These are phyloP conservation scores for Chaenodraco wilsoni DNA, from an alignment of 2,797 vertebrate genomes.

Conservation along the genomic window DNA sequence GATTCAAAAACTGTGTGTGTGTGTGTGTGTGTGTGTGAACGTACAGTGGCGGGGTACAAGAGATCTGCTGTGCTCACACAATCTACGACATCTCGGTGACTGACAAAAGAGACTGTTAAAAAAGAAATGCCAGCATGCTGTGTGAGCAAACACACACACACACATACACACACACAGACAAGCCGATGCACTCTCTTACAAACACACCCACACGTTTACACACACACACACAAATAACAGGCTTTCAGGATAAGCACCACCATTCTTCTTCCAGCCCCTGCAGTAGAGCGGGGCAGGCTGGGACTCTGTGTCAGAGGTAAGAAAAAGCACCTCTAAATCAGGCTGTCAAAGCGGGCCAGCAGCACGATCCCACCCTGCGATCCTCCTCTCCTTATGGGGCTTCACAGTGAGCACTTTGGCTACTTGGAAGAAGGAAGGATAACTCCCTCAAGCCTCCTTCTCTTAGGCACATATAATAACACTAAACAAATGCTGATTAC, in stretches of 20 bases:
- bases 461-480: conserved; percentile 69
- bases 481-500: conserved; percentile 81
- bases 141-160: conserved; percentile 63
- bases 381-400: conserved; percentile 48
- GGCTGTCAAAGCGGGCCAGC: conserved; percentile 61
- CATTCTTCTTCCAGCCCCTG: conserved; percentile 65
- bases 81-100: conserved; percentile 74
- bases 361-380: conserved; percentile 54
- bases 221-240: conserved; percentile 70
- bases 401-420: conserved; percentile 52
- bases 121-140: conserved; percentile 72
- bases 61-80: conserved; percentile 74
- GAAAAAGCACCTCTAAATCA: conserved; percentile 75
- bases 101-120: conserved; percentile 74
- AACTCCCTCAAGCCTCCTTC: conserved; percentile 54
- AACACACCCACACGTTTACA: conserved; percentile 19
- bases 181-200: conserved; percentile 10
- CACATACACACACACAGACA: conserved; percentile 55
- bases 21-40: conserved; percentile 36
- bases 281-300: conserved; percentile 60
- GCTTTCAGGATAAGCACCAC: conserved; percentile 74
- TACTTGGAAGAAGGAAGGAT: conserved; percentile 48
- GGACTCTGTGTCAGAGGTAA: conserved; percentile 70
- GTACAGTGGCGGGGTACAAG: conserved; percentile 62
- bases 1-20: conserved; percentile 33